Percentiles rank a stretch among this genome's conserved stretches.
Conservation (phyloP, 1,140 invertebrate genomes). For the Sitodiplosis mosellana region DNA sequence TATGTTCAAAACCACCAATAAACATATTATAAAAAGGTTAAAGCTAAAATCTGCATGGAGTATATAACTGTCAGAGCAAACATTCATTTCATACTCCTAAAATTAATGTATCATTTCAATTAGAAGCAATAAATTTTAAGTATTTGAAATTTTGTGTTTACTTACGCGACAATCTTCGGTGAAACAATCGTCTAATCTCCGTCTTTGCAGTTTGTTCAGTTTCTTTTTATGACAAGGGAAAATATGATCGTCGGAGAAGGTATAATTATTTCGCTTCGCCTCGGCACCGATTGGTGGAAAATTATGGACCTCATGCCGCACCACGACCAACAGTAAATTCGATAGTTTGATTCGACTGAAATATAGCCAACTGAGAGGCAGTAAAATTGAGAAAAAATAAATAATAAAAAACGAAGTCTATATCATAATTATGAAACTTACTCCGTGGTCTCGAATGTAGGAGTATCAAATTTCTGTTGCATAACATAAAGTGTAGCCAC, state of each 20-base stretch:
- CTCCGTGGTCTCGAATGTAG: background rate
- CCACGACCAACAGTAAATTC: constrained; percentile 62
- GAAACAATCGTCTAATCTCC: constrained; percentile 49
- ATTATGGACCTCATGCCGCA: constrained; percentile 24
- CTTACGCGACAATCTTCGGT: constrained; percentile 48
- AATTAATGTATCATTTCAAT: no score
- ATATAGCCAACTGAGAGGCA: constrained; percentile 43
- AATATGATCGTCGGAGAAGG: constrained; percentile 25
- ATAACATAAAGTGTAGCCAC: background rate
- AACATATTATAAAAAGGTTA: no score
- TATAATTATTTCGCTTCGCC: constrained; percentile 8
- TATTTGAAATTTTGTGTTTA: constrained; percentile 2
- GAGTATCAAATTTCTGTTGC: background rate
- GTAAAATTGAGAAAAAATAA: constrained; percentile 15
- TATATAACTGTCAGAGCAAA: no score
- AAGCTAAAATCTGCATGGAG: no score
- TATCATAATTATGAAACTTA: background rate
- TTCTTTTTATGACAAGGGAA: constrained; percentile 55
- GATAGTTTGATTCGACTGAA: constrained; percentile 52
- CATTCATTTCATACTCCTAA: no score
- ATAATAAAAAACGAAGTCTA: background rate
- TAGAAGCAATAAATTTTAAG: background rate
- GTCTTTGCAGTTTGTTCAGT: constrained; percentile 41
- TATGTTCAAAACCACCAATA: no score
- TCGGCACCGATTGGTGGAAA: constrained; percentile 23